phyloP scores from a whole-genome alignment of 2,113 vertebrate species.

The Motacilla tschutschensis region DNA sequence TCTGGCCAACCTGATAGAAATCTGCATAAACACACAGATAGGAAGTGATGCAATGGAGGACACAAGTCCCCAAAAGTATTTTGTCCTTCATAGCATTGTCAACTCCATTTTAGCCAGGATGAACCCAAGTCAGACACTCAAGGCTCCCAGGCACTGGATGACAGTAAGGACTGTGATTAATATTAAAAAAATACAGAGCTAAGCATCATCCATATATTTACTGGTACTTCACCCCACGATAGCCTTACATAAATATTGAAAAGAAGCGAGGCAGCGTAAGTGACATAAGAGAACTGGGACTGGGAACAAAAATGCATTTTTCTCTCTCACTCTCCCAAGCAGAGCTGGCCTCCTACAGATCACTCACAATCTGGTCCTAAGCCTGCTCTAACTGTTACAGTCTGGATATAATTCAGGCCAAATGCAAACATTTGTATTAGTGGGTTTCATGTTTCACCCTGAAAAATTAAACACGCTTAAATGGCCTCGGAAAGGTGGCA shows the following conservation, averaged over 20 bases:
- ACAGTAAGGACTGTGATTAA: neutral
- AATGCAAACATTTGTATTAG: conserved; percentile 60
- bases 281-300: conserved; percentile 10
- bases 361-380: conserved; percentile 48
- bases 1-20: neutral
- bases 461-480: conserved; percentile 64
- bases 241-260: conserved; percentile 28
- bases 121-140: neutral
- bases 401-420: conserved; percentile 61
- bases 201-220: conserved; percentile 15
- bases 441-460: conserved; percentile 59
- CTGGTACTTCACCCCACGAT: neutral
- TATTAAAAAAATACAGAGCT: neutral
- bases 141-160: neutral
- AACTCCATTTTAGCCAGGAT: neutral
- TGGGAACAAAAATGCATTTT: conserved; percentile 10
- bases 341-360: conserved; percentile 33
- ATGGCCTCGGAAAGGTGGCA: conserved; percentile 58
- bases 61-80: neutral
- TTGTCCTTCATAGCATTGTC: neutral
- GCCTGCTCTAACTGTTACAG: conserved; percentile 36
- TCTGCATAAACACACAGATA: neutral
- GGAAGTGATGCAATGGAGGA: neutral
- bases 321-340: conserved; percentile 31
- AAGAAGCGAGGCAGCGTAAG: neutral